Evolutionary conservation across 2,888 invertebrate genomes (phyloP).

Genomic region (Watsonalla cultraria): DNA sequence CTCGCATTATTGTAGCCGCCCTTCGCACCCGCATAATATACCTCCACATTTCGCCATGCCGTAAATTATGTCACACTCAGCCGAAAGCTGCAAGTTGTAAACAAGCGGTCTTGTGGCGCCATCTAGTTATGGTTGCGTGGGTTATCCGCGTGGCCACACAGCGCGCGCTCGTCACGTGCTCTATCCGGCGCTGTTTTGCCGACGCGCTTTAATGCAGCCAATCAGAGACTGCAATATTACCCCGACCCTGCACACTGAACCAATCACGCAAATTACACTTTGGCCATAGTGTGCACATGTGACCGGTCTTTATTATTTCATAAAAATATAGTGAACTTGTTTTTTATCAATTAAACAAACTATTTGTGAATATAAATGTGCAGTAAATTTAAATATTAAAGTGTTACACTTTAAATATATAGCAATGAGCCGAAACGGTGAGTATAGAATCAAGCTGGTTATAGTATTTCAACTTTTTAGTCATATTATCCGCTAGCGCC

Average conservation of each 20-base stretch:
- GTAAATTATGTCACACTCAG: conserved; percentile 56
- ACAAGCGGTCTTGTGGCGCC: conserved; percentile 44
- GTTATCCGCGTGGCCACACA: conserved; percentile 25
- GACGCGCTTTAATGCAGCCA: conserved; percentile 34
- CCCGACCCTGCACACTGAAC: conserved; percentile 33
- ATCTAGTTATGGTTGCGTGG: conserved; percentile 29
- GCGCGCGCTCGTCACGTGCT: conserved; percentile 52
- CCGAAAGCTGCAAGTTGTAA: conserved; percentile 33
- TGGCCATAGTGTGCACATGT: conserved; percentile 63
- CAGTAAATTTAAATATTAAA: conserved; percentile 2
- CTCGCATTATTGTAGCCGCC: conserved; percentile 25
- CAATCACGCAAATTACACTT: conserved; percentile 49
- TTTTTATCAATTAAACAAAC: conserved; percentile 10
- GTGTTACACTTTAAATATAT: conserved; percentile 11
- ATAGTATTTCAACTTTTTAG: conserved; percentile 18
- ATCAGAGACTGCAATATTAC: conserved; percentile 30
- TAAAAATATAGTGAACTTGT: conserved; percentile 12
- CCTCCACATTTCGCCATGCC: conserved; percentile 29
- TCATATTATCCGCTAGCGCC: conserved; percentile 28
- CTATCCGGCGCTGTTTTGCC: conserved; percentile 34
- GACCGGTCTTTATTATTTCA: conserved; percentile 40
- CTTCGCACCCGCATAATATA: conserved; percentile 6
- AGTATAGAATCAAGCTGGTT: conserved; percentile 27
- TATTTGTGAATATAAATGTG: conserved; percentile 13
- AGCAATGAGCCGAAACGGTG: conserved; percentile 59